A percentile compares a stretch with the other conserved stretches of the same genome.
Evolutionary conservation across 2,113 vertebrate genomes (phyloP).

Genomic region (Aegotheles bennettii): DNA sequence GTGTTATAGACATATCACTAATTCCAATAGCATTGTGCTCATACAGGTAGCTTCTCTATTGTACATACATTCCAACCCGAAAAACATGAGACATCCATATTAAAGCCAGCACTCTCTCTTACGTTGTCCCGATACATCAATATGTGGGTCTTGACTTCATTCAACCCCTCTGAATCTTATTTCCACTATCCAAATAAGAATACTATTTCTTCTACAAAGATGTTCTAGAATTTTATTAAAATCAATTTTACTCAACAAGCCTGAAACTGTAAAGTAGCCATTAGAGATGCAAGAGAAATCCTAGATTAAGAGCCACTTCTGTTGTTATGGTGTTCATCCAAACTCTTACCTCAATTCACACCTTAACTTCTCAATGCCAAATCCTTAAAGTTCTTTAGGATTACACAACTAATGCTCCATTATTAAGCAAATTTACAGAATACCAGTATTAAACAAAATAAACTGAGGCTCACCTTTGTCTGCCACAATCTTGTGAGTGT

Average conservation of each 20-base stretch:
- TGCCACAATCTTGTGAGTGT: slow-evolving; percentile 89
- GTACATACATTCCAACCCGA: not conserved
- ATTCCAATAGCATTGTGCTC: not conserved
- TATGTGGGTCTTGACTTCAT: not conserved
- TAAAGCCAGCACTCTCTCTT: not conserved
- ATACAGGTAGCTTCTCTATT: not conserved
- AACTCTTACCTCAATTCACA: not conserved
- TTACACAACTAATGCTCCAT: not conserved
- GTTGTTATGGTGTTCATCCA: accelerated
- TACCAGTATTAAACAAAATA: not conserved
- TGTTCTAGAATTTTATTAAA: not conserved
- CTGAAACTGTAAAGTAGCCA: not conserved
- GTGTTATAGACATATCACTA: not conserved
- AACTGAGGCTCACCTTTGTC: slow-evolving; percentile 81
- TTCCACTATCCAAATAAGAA: not conserved
- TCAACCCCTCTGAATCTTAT: not conserved
- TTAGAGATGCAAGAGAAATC: not conserved
- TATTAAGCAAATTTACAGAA: not conserved
- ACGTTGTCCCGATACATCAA: not conserved
- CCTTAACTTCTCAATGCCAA: not conserved
- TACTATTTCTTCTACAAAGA: not conserved
- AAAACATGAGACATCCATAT: accelerated
- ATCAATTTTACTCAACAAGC: not conserved
- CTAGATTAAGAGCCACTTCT: not conserved
- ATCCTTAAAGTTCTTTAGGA: not conserved